Conservation (phyloP, 2,888 invertebrate species). For the Napeogenes sylphis region DNA sequence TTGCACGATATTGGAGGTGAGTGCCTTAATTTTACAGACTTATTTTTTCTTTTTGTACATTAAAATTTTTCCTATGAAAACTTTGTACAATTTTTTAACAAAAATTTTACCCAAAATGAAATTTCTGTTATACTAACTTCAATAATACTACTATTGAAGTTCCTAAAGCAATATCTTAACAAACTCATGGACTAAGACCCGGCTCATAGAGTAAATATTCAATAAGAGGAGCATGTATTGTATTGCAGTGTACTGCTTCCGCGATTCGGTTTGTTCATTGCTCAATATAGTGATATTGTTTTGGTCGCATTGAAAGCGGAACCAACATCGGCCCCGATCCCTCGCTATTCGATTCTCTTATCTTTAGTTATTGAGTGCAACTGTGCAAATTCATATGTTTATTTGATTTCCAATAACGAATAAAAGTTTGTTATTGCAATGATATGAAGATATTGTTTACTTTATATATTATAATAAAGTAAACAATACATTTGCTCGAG, state of each 20-base stretch:
- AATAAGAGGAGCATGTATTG: constrained; percentile 59
- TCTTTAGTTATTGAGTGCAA: constrained; percentile 17
- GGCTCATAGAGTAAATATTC: constrained; percentile 57
- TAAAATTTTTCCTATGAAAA: not conserved
- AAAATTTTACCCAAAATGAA: not conserved
- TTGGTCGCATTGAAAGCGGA: constrained; percentile 53
- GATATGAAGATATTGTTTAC: too few species aligned
- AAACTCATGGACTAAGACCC: constrained; percentile 37
- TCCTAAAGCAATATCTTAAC: constrained; percentile 31
- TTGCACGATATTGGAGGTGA: constrained; percentile 23
- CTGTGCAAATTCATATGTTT: constrained; percentile 20
- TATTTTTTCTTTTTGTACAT: not conserved
- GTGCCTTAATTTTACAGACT: constrained; percentile 9
- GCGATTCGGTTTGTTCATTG: constrained; percentile 57
- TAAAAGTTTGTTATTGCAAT: too few species aligned
- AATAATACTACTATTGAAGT: constrained; percentile 21
- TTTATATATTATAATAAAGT: too few species aligned
- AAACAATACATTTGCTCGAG: too few species aligned
- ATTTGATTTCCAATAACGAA: not conserved
- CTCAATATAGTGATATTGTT: constrained; percentile 67
- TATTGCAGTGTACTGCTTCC: constrained; percentile 54
- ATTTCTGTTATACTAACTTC: constrained; percentile 21
- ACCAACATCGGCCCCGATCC: constrained; percentile 32
- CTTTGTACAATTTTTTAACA: not conserved
- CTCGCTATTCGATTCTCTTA: constrained; percentile 19